Percentiles rank a stretch among this genome's conserved stretches.
phyloP scores from a whole-genome alignment of 1,140 invertebrate genomes.

The Theocolax elegans region DNA sequence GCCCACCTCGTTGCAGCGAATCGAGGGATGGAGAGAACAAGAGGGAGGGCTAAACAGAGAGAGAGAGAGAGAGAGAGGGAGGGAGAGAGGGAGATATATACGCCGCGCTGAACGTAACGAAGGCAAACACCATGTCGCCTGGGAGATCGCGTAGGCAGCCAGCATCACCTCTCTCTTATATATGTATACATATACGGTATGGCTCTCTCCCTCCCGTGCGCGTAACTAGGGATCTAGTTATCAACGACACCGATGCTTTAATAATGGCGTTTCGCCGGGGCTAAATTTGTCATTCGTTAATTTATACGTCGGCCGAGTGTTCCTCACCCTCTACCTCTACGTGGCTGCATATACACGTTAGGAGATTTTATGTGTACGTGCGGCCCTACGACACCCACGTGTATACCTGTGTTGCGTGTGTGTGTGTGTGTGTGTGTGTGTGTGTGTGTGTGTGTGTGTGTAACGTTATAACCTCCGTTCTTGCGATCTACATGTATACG shows the following conservation, averaged over 20 bases:
- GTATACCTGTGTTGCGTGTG: background rate
- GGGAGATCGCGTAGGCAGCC: constrained; percentile 21
- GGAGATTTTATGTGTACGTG: too few relatives aligned
- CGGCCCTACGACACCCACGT: background rate
- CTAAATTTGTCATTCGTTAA: constrained; percentile 43
- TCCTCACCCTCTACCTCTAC: background rate
- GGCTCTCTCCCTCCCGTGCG: background rate
- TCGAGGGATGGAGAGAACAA: background rate
- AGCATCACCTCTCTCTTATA: background rate
- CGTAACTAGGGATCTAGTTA: constrained; percentile 36
- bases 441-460: background rate
- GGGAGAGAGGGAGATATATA: too few relatives aligned
- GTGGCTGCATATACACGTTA: too few relatives aligned
- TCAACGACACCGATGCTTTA: constrained; percentile 37
- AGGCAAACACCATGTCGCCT: constrained; percentile 32
- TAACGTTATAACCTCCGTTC: background rate
- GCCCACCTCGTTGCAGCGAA: background rate
- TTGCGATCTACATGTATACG: background rate
- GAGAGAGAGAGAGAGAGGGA: background rate
- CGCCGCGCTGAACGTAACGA: constrained; percentile 28
- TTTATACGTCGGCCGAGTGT: constrained; percentile 31
- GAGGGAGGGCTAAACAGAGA: background rate
- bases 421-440: background rate
- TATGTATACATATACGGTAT: too few relatives aligned
- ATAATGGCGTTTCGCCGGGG: constrained; percentile 31